Evolutionary conservation across 2,797 vertebrate genomes (phyloP).

Genomic region (Columba guinea): DNA sequence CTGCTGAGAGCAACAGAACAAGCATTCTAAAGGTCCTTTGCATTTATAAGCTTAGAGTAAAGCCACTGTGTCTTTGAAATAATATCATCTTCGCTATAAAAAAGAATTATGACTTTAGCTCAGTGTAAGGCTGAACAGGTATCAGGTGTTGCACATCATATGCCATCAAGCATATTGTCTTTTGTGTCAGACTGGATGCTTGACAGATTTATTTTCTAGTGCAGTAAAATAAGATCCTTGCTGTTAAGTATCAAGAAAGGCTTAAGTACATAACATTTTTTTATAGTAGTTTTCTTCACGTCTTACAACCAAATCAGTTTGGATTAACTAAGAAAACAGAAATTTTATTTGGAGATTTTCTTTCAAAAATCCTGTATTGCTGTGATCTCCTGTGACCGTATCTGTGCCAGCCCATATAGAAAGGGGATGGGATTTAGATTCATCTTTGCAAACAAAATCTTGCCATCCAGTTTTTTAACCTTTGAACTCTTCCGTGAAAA

Average conservation of each 20-base stretch:
- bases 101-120: neutral
- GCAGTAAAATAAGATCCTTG: neutral
- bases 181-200: neutral
- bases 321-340: slow-evolving; percentile 30
- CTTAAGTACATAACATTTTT: neutral
- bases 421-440: neutral
- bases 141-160: neutral
- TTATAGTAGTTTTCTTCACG: neutral
- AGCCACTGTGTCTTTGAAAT: neutral
- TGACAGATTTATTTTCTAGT: neutral
- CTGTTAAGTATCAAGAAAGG: neutral
- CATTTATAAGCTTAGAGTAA: neutral
- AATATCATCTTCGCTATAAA: neutral
- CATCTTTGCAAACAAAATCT: neutral
- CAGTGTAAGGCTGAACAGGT: neutral
- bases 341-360: slow-evolving; percentile 5
- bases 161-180: neutral
- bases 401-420: neutral
- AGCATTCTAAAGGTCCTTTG: neutral
- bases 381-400: neutral
- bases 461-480: slow-evolving; percentile 17
- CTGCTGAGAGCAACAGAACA: neutral
- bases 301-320: neutral
- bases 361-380: neutral
- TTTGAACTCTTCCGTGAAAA: slow-evolving; percentile 19